Evolutionary conservation across 2,797 vertebrate species (phyloP).

Genomic region (Hylomyscus alleni): DNA sequence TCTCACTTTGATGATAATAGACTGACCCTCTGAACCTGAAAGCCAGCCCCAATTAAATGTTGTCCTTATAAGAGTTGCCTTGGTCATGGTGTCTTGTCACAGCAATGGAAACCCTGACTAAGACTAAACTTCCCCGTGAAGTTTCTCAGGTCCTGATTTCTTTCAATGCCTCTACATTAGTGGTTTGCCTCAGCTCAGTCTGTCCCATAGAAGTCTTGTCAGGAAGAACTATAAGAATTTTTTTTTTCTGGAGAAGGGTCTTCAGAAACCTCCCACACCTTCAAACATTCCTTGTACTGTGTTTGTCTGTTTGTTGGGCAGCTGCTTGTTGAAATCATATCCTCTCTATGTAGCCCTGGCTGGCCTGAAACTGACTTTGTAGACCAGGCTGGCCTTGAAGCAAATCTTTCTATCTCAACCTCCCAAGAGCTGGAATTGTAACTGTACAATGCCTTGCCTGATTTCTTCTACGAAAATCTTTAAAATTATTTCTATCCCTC

Average conservation of each 20-base stretch:
- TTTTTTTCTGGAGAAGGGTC: background rate
- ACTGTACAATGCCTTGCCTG: background rate
- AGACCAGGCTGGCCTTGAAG: background rate
- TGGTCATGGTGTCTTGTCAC: background rate
- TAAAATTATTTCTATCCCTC: background rate
- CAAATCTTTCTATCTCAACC: background rate
- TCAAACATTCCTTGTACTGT: background rate
- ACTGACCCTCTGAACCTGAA: no score
- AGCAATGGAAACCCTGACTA: background rate
- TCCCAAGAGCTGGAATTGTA: background rate
- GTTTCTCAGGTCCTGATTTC: background rate
- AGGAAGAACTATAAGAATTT: background rate
- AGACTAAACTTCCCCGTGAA: background rate
- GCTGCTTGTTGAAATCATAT: background rate
- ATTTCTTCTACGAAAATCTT: background rate
- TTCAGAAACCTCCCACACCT: background rate
- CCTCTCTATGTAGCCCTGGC: background rate
- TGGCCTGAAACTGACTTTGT: background rate
- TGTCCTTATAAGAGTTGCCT: background rate
- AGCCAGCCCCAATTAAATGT: background rate
- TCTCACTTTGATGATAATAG: no score
- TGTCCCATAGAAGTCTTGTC: background rate
- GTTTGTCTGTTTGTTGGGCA: background rate
- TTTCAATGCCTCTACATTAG: background rate
- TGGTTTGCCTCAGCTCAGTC: background rate